These are phyloP conservation scores for Rachycentron canadum DNA, from an alignment of 2,797 vertebrate genomes.

Conservation along the genomic window DNA sequence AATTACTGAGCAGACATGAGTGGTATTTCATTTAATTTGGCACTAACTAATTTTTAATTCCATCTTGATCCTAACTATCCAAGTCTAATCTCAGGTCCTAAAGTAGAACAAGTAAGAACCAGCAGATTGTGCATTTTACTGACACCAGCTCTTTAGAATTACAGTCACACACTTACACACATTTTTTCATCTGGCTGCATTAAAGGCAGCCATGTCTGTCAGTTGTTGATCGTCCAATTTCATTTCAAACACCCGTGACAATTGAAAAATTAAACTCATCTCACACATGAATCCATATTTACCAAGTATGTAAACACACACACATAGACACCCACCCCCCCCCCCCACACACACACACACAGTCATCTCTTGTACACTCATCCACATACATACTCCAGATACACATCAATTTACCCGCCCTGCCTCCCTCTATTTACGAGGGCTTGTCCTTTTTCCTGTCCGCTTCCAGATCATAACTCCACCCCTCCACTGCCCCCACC, in stretches of 20 bases:
- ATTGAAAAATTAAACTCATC: conserved; percentile 29
- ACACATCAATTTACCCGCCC: conserved; percentile 34
- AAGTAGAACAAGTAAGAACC: neutral
- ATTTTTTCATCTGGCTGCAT: conserved; percentile 23
- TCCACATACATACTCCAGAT: conserved; percentile 12
- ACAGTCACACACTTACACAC: conserved; percentile 9
- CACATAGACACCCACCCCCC: neutral
- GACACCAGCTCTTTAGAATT: conserved; percentile 1
- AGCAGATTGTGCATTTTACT: neutral
- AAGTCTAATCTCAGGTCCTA: neutral
- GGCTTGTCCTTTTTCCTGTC: conserved; percentile 78
- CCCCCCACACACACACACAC: neutral
- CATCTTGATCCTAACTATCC: neutral
- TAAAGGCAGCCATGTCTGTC: conserved; percentile 24
- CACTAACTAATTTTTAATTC: neutral
- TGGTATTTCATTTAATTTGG: neutral
- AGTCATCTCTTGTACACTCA: neutral
- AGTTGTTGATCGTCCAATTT: conserved; percentile 34
- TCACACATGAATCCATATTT: neutral
- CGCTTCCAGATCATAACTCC: conserved; percentile 75
- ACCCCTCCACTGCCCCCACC: conserved; percentile 37
- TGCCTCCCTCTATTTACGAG: conserved; percentile 67
- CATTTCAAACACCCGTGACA: conserved; percentile 24
- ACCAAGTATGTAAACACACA: neutral
- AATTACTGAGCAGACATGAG: conserved; percentile 10